Conservation (phyloP, 2,888 invertebrate species). For the Clepsis dumicolana region DNA sequence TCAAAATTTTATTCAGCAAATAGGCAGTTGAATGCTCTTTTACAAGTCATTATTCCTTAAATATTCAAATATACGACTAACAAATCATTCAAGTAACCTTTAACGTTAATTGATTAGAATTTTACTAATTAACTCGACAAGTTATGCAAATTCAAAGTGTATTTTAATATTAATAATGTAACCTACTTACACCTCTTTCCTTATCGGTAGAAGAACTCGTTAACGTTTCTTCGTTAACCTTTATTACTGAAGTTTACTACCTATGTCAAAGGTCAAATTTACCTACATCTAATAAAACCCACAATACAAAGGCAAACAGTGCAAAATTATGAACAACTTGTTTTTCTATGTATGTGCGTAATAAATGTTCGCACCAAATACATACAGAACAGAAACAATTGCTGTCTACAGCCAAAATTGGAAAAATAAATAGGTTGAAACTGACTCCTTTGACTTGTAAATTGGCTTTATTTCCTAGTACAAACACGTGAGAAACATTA, state of each 20-base stretch:
- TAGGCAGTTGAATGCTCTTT: too few relatives aligned
- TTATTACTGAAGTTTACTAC: too few relatives aligned
- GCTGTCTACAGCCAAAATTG: background rate
- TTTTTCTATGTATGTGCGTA: background rate
- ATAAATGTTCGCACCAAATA: background rate
- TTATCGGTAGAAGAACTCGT: background rate
- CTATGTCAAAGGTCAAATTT: background rate
- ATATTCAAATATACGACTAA: background rate
- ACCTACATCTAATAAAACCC: background rate
- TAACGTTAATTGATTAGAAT: conserved; percentile 8
- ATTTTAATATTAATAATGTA: background rate
- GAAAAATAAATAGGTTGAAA: background rate
- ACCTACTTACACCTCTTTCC: background rate
- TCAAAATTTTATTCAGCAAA: too few relatives aligned
- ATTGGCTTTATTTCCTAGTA: background rate
- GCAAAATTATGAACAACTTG: background rate
- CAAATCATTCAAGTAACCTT: conserved; percentile 13
- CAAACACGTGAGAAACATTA: background rate
- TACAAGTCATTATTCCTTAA: too few relatives aligned
- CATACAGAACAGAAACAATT: background rate
- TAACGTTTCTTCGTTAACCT: too few relatives aligned
- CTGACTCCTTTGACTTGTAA: background rate
- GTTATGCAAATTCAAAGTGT: background rate
- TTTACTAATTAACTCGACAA: background rate
- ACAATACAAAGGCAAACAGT: background rate